Base-by-base conservation (phyloP, 2,888 invertebrate genomes). In the Platerodrilus igneus region DNA sequence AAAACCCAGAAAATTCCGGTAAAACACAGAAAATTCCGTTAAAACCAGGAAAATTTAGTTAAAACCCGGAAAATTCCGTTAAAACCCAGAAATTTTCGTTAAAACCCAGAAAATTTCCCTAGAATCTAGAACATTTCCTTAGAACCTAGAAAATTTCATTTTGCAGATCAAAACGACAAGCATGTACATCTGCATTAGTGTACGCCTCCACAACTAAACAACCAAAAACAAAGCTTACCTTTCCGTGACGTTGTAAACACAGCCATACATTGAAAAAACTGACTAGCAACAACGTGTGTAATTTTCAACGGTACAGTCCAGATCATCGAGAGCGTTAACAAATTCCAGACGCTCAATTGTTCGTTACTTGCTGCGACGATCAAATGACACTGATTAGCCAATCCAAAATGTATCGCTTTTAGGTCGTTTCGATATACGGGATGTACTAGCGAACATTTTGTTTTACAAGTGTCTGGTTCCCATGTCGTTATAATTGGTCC, bases 281-380 rank as follows among this genome's bases (percentile, higher is more conserved):
- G 75, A 64, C 88, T 86, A 7, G 74, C 65, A 4, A 74, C 61
- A 20, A 82, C 59, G 23, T 71, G 61, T 7, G 67, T 56, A 2
- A 76, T 64, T 19, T 66, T 60, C 7, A 79, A 45, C 8, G 72
- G 65, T 2, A 86, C 82, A 20, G 75, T 63, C 87, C 88, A 88
- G 15, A 73, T 70, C 32, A 87, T 69, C 13, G 77, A 72, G n/a
- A 84, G 66, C 1, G 81, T 80, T 32, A 84, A 63, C 9, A 86
- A 66, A 67, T 85, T 83, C 86, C 86, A 86, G 2, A 83, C 81
- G 2, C 75, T 76, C 5, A 86, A 52, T 42, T 77, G 76, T 7
- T 70, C 63, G 2, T 71, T 60, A n/a, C 79, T 79, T 22, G 70
- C 70, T 17, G 71, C 64, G n/a, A 80, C 74, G 27, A 78, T 55